phyloP scores from a whole-genome alignment of 2,797 vertebrate species.

The Cephalopachus bancanus region DNA sequence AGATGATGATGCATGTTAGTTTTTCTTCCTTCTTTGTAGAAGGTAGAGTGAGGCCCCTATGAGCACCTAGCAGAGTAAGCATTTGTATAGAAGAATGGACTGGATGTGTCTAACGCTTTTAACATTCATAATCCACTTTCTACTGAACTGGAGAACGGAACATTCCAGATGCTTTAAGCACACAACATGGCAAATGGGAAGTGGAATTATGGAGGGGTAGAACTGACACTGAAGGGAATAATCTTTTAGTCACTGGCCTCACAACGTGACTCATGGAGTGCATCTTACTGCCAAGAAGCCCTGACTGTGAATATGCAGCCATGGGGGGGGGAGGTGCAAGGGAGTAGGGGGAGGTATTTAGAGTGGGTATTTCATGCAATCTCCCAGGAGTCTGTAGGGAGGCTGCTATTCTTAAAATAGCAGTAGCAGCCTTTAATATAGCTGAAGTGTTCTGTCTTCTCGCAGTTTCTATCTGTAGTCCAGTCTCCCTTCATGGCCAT shows the following conservation, averaged over 20 bases:
- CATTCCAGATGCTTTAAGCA: background rate
- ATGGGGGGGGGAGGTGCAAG: background rate
- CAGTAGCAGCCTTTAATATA: background rate
- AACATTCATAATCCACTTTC: background rate
- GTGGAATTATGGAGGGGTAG: background rate
- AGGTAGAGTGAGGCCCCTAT: background rate
- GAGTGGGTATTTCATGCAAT: fast-evolving
- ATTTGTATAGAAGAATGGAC: background rate
- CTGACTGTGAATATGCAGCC: background rate
- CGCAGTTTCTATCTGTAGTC: background rate
- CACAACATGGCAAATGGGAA: background rate
- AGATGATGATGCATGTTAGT: background rate
- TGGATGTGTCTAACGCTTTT: background rate
- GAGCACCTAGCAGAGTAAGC: too few species aligned
- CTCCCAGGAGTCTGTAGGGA: background rate
- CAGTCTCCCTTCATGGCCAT: background rate
- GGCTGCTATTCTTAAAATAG: background rate
- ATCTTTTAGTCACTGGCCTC: background rate
- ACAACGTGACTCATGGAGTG: background rate
- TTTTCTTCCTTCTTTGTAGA: background rate
- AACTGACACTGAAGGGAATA: background rate
- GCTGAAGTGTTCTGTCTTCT: background rate
- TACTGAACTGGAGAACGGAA: background rate
- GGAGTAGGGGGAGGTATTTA: background rate
- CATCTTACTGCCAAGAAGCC: background rate